Conservation (phyloP, 2,888 invertebrate genomes). For the Phalangium opilio region DNA sequence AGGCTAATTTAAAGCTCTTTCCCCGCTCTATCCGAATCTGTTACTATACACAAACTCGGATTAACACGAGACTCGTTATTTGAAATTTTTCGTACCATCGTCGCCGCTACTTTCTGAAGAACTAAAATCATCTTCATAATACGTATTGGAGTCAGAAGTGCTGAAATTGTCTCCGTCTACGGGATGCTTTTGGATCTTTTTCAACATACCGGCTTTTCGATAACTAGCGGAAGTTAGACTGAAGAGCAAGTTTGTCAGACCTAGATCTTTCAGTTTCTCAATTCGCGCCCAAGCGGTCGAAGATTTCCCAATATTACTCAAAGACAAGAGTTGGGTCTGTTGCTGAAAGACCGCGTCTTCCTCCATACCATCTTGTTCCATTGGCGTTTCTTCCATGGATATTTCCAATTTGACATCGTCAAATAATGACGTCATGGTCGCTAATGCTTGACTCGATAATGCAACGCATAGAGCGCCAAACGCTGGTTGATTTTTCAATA, state of each 20-base stretch:
- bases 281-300: slow-evolving; percentile 39
- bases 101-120: slow-evolving; percentile 73
- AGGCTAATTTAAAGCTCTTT: too few species aligned
- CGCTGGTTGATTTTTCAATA: slow-evolving; percentile 51
- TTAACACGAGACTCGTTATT: too few species aligned
- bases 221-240: slow-evolving; percentile 77
- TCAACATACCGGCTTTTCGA: slow-evolving; percentile 72
- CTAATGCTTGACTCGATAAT: slow-evolving; percentile 66
- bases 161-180: slow-evolving; percentile 66
- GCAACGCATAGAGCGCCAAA: slow-evolving; percentile 80
- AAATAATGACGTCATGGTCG: slow-evolving; percentile 53
- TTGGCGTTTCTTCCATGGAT: slow-evolving; percentile 4
- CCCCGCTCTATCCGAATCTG: too few species aligned
- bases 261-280: slow-evolving; percentile 52
- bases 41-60: too few species aligned
- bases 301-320: slow-evolving; percentile 19
- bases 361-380: too few species aligned
- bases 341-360: neutral
- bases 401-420: slow-evolving; percentile 58
- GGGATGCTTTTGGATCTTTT: slow-evolving; percentile 56
- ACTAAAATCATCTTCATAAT: slow-evolving; percentile 79
- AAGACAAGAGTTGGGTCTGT: slow-evolving; percentile 2
- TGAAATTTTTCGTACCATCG: slow-evolving; percentile 40
- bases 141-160: slow-evolving; percentile 85
- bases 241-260: slow-evolving; percentile 64